These are phyloP conservation scores for Ceyx cyanopectus DNA, from an alignment of 2,113 vertebrate species.

Conservation along the genomic window DNA sequence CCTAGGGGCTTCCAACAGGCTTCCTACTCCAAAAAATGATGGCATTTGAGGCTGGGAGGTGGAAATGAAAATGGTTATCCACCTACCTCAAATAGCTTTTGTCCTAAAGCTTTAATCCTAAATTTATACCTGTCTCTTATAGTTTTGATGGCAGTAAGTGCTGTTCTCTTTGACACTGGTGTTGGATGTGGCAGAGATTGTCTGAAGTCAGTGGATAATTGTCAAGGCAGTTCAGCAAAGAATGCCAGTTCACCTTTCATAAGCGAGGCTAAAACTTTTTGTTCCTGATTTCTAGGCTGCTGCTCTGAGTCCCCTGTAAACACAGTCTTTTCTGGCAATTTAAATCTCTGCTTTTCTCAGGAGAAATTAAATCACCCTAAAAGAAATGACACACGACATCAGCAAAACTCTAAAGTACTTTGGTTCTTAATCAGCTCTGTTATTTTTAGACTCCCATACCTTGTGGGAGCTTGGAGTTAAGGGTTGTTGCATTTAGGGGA, in stretches of 20 bases:
- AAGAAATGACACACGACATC: not conserved
- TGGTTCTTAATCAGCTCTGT: accelerated
- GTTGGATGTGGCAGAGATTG: not conserved
- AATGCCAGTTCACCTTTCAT: not conserved
- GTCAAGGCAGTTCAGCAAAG: not conserved
- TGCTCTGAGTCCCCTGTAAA: not conserved
- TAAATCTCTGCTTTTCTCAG: not conserved
- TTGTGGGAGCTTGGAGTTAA: not conserved
- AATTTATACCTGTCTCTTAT: accelerated
- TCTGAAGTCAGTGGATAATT: not conserved
- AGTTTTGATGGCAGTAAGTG: not conserved
- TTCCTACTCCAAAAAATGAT: not conserved
- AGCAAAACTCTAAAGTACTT: not conserved
- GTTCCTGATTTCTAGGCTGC: not conserved
- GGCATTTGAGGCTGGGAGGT: not conserved
- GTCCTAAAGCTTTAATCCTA: not conserved
- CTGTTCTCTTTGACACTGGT: not conserved
- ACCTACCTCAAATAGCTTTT: not conserved
- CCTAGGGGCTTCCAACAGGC: not conserved
- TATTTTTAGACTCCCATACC: not conserved
- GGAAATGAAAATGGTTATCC: not conserved
- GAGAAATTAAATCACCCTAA: not conserved
- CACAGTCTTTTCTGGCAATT: not conserved
- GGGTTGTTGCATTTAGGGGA: not conserved
- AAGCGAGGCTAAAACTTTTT: not conserved